These are phyloP conservation scores for Lacanobia wlatinum DNA, from an alignment of 2,888 invertebrate genomes.

Conservation along the genomic window DNA sequence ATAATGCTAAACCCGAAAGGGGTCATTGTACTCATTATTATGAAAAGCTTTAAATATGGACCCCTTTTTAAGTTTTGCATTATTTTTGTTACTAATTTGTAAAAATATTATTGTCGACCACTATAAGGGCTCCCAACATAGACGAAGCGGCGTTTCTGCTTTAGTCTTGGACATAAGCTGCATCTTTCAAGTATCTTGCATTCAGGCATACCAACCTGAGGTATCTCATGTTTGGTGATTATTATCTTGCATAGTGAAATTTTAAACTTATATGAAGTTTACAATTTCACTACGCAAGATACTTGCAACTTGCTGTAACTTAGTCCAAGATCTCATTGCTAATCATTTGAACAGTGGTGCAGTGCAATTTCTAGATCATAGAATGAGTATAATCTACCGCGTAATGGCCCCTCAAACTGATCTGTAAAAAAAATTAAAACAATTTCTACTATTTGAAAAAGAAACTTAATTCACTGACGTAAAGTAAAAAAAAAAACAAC, in stretches of 20 bases:
- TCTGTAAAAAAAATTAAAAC: constrained; percentile 68
- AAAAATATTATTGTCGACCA: neutral
- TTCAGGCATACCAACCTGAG: neutral
- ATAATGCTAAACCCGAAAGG: no score
- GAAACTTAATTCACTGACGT: neutral
- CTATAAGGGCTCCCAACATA: neutral
- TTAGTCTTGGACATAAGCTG: constrained; percentile 27
- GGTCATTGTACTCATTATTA: no score
- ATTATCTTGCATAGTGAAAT: no score
- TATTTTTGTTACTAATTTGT: no score
- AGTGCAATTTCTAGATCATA: constrained; percentile 85
- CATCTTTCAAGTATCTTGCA: constrained; percentile 17
- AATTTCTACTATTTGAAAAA: constrained; percentile 4
- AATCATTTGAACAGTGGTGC: constrained; percentile 86
- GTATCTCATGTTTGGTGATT: no score
- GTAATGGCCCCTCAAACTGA: constrained; percentile 54
- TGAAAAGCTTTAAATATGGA: no score
- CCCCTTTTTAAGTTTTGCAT: no score
- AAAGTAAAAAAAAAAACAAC: constrained; percentile 10
- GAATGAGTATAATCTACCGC: constrained; percentile 79
- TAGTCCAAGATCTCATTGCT: constrained; percentile 42
- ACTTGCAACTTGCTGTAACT: neutral
- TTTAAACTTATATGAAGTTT: no score
- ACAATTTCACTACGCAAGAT: constrained; percentile 4
- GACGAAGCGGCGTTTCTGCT: neutral